Evolutionary conservation across 2,113 vertebrate genomes (phyloP), one percentile per base, ranked within the genome.

Genomic region (Chionomys nivalis): DNA sequence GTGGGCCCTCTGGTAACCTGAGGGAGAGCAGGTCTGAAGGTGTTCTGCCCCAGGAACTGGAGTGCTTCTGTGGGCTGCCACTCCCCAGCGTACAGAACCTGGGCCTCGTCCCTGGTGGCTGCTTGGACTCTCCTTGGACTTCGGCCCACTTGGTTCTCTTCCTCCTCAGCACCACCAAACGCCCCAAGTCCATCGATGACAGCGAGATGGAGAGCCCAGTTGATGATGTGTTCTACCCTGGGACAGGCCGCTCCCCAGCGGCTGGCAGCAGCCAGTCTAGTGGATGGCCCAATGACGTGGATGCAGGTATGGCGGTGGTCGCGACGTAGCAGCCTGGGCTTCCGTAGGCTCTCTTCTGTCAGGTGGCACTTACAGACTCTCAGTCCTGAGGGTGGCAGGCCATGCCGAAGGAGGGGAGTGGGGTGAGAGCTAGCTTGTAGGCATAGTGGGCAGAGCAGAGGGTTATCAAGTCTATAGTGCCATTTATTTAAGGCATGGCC

Each of bases 171-270:
- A 99, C 99, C 98, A 99, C 99, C 98, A 99, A 99, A 98, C 99
- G 99, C 95, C 98, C 98, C 96, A 99, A 99, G 98, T 99, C 99
- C 89, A 99, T 99, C 92, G 99, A 99, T 87, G 99, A 99, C 99
- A 99, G 99, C 17, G 99, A 99, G 98, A 99, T 99, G 99, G 99
- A 99, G 98, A 99, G 99, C 96, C 99, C 99, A 13, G 99, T 99
- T 88, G 99, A 99, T 7, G 99, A 99, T n/a, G 99, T 99, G 92
- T 99, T 99, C 98, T 99, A 99, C 96, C 98, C 98, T 0, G 98
- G 98, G 39, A 99, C 99, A 8, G 99, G 99, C 94, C 99, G 99
- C 65, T 99, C 99, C 81, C 99, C 99, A 0, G 99, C 99, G 4
- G 99, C 99, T 3, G 99, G 99, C 97, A 99, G 99, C 96, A 99